phyloP scores from a whole-genome alignment of 2,113 vertebrate genomes.

The Puma concolor region DNA sequence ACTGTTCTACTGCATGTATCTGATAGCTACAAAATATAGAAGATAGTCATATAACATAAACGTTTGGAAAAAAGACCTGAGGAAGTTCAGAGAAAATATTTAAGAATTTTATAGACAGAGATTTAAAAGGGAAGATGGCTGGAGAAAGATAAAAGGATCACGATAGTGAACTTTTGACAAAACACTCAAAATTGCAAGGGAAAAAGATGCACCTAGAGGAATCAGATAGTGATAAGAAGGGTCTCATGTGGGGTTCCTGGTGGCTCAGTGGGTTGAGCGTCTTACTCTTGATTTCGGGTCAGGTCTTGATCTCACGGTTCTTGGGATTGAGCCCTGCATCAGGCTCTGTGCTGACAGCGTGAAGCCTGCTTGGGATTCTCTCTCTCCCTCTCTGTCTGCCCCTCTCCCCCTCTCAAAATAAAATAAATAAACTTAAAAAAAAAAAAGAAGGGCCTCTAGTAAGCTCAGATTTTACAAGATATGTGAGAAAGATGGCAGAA shows the following conservation, averaged over 20 bases:
- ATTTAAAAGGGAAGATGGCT: background rate
- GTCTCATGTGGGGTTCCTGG: too few species aligned
- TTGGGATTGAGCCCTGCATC: too few species aligned
- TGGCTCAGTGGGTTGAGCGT: too few species aligned
- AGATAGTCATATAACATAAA: background rate
- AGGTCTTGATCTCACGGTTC: too few species aligned
- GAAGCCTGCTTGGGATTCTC: too few species aligned
- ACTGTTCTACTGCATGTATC: background rate
- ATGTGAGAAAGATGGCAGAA: background rate
- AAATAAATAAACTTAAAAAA: too few species aligned
- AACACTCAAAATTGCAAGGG: background rate
- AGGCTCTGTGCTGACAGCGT: too few species aligned
- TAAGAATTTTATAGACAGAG: background rate
- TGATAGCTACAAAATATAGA: background rate
- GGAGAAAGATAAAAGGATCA: background rate
- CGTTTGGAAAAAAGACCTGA: background rate
- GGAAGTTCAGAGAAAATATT: background rate
- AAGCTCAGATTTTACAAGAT: background rate
- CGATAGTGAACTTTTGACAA: slow-evolving; percentile 26
- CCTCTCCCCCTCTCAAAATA: too few species aligned
- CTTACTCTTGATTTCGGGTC: too few species aligned
- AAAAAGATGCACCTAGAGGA: background rate
- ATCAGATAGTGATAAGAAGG: background rate
- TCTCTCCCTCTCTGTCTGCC: too few species aligned
- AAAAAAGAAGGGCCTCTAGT: background rate